Base-by-base conservation (phyloP, 1,140 invertebrate genomes). In the Meloidogyne exigua region DNA sequence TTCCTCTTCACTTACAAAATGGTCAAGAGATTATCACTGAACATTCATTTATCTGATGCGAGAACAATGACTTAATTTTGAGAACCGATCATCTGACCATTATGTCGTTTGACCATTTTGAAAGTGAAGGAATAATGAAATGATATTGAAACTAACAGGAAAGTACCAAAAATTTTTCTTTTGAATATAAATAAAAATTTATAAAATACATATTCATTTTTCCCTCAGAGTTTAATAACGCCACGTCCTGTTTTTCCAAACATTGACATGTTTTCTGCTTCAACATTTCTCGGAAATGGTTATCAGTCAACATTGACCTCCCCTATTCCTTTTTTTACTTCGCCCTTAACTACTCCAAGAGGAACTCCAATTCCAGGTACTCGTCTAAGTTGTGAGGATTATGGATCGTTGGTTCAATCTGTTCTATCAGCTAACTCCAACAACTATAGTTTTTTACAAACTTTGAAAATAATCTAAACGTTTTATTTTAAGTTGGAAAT, bases 241-340 rank as follows among this genome's bases (percentile, higher is more conserved):
- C 72, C 72, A 12, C 42, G 72, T 3, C 72, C 72, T 13, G 65
- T 73, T 65, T 64, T 73, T 36, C 72, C 72, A 23, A 73, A 73
- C 23, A 64, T 76, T 21, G 44, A 42, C 77, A 23, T 13, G 32
- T 13, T 68, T 18, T 23, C 23, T 65, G 75, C 39, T 18, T 64
- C 73, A 23, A 23, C 65, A 25, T 74, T 79, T 21, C 15, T 79
- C 4, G 49, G 77, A 21, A 79, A 79, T 42, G 75, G 62, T 18
- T 80, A 78, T 66, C 70, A 68, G 13, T 72, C 80, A 39, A 73
- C 80, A 21, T 26, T 80, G 57, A 72, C 78, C n/a, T 80, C 79
- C 23, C 79, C 79, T 23, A 79, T 80, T 12, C 79, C 80, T 5
- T 80, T 80, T 62, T 72, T 80, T 63, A 57, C 68, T 10, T 71